These are phyloP conservation scores for Drosophila niveifrons DNA, from an alignment of 2,888 invertebrate species.

Conservation along the genomic window DNA sequence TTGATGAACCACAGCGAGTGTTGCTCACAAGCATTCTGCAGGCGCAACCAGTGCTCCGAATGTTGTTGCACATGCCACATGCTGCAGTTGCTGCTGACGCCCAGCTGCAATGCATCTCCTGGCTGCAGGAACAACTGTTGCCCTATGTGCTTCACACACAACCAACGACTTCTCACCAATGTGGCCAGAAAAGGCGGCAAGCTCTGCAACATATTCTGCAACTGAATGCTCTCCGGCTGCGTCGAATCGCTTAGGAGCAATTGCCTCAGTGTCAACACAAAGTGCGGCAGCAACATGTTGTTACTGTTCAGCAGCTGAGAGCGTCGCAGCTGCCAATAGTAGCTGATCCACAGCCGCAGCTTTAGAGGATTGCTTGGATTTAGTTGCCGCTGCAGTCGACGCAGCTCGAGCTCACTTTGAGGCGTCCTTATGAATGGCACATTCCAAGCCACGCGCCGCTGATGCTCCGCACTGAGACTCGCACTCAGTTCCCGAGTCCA, in stretches of 20 bases:
- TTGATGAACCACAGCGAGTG: conserved; percentile 42
- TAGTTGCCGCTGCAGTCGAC: conserved; percentile 34
- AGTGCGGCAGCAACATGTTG: conserved; percentile 40
- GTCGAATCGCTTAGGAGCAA: conserved; percentile 19
- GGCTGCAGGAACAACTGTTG: conserved; percentile 41
- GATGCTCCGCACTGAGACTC: conserved; percentile 26
- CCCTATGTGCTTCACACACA: conserved; percentile 61
- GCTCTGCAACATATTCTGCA: conserved; percentile 70
- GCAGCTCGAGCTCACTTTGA: neutral
- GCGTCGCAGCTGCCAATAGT: conserved; percentile 60
- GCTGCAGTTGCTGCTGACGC: conserved; percentile 57
- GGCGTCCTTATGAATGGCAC: conserved; percentile 33
- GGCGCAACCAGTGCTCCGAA: conserved; percentile 17
- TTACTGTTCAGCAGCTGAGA: conserved; percentile 20
- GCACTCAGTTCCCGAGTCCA: conserved; percentile 45
- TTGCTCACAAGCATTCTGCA: conserved; percentile 47
- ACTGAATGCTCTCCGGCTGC: conserved; percentile 20
- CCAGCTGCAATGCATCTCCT: conserved; percentile 32
- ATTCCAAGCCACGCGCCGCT: conserved; percentile 55
- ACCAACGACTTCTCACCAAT: conserved; percentile 45
- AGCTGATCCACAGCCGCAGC: conserved; percentile 58
- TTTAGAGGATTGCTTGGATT: conserved; percentile 49
- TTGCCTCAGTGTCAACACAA: conserved; percentile 57
- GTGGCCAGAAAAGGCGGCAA: conserved; percentile 48
- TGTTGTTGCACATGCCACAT: conserved; percentile 48